Conservation (phyloP, 2,797 vertebrate genomes). For the Pseudochirops cupreus region DNA sequence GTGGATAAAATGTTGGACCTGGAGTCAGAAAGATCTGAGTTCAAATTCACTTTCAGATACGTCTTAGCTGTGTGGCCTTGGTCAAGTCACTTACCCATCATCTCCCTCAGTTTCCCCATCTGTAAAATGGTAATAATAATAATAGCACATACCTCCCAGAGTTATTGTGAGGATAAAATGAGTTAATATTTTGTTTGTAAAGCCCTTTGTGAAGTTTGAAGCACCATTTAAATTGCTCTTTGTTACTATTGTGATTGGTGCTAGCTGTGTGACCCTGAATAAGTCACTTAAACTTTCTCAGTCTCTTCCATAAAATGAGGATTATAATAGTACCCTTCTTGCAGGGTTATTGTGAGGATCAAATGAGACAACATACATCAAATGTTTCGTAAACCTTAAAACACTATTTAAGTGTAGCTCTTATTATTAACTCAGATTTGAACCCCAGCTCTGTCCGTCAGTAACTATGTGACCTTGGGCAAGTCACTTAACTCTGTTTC, state of each 20-base stretch:
- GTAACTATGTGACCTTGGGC: not conserved
- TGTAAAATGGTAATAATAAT: not conserved
- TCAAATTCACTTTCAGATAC: not conserved
- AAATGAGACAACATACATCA: not conserved
- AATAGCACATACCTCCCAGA: not conserved
- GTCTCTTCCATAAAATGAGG: not conserved
- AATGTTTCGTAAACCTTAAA: not conserved
- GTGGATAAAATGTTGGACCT: not conserved
- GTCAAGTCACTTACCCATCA: not conserved
- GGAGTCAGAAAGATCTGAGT: not conserved
- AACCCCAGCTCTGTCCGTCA: not conserved
- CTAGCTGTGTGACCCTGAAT: not conserved
- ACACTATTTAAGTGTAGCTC: not conserved
- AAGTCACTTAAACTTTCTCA: not conserved
- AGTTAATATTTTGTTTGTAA: not conserved
- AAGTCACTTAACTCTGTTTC: not conserved
- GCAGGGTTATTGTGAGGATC: not conserved
- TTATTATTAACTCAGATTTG: not conserved
- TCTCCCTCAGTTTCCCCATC: not conserved
- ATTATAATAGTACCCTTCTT: not conserved
- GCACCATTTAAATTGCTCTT: not conserved
- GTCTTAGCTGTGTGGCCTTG: not conserved
- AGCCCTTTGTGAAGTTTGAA: not conserved
- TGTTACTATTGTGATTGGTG: not conserved
- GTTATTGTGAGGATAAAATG: not conserved